Conservation (phyloP, 2,888 invertebrate genomes). For the Drosophila lutescens region DNA sequence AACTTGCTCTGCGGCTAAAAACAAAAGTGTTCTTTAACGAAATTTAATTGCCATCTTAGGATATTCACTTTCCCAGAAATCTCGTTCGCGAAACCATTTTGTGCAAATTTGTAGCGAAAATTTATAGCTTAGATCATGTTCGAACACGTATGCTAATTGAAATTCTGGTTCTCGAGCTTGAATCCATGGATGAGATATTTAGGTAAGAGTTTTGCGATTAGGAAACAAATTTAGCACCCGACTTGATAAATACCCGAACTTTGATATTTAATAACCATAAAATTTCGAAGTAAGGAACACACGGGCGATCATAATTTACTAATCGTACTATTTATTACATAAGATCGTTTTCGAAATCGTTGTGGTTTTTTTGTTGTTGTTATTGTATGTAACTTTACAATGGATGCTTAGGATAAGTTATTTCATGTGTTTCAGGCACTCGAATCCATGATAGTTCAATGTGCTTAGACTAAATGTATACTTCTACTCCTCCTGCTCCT, state of each 20-base stretch:
- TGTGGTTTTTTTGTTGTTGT: slow-evolving; percentile 40
- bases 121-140: slow-evolving; percentile 44
- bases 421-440: slow-evolving; percentile 30
- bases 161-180: slow-evolving; percentile 38
- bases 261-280: slow-evolving; percentile 33
- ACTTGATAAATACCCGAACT: slow-evolving; percentile 32
- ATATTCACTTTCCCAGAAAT: slow-evolving; percentile 38
- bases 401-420: slow-evolving; percentile 19
- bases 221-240: slow-evolving; percentile 38
- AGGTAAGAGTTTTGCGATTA: slow-evolving; percentile 22
- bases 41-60: slow-evolving; percentile 25
- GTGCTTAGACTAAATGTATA: slow-evolving; percentile 17
- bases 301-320: slow-evolving; percentile 42
- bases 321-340: slow-evolving; percentile 59
- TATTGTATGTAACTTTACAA: slow-evolving; percentile 56
- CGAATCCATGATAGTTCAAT: slow-evolving; percentile 17
- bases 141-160: slow-evolving; percentile 44
- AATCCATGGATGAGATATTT: slow-evolving; percentile 15
- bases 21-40: slow-evolving; percentile 16
- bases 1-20: slow-evolving; percentile 40
- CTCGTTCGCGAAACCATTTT: slow-evolving; percentile 32
- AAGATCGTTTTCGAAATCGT: slow-evolving; percentile 63
- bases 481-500: slow-evolving; percentile 7
- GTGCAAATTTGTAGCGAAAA: slow-evolving; percentile 36
- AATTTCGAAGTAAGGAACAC: slow-evolving; percentile 8